Conservation (phyloP, 1,140 invertebrate genomes). For the Maniola jurtina region DNA sequence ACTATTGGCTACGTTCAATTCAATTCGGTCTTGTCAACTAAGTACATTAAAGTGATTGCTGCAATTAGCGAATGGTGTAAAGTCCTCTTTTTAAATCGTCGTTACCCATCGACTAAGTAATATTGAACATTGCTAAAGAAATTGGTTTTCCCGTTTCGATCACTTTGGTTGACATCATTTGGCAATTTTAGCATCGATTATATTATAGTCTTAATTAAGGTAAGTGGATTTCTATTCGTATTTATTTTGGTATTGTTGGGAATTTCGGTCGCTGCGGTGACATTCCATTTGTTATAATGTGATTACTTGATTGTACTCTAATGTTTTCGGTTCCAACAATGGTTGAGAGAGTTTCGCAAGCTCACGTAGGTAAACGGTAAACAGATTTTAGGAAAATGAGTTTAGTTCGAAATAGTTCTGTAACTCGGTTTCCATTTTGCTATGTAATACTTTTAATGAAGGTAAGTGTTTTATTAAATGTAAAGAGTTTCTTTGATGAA, state of each 20-base stretch:
- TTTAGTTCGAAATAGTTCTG: slow-evolving; percentile 28
- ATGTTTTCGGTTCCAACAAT: slow-evolving; percentile 21
- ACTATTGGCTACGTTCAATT: slow-evolving; percentile 50
- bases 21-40: slow-evolving; percentile 64
- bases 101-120: background rate
- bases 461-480: background rate
- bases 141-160: slow-evolving; percentile 65
- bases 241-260: slow-evolving; percentile 53
- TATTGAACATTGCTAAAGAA: slow-evolving; percentile 48
- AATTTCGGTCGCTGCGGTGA: slow-evolving; percentile 36
- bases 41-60: slow-evolving; percentile 75
- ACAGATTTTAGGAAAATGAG: slow-evolving; percentile 31
- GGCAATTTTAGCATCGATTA: slow-evolving; percentile 33
- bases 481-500: too few relatives aligned
- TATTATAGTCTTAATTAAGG: slow-evolving; percentile 56
- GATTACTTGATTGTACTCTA: slow-evolving; percentile 37
- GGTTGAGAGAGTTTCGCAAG: slow-evolving; percentile 23
- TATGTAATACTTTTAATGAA: background rate
- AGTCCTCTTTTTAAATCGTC: slow-evolving; percentile 49
- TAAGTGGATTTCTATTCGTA: slow-evolving; percentile 61
- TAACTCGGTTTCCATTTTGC: slow-evolving; percentile 23
- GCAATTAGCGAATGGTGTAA: slow-evolving; percentile 75
- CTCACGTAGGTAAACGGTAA: slow-evolving; percentile 22
- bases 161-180: slow-evolving; percentile 53
- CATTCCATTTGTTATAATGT: slow-evolving; percentile 41